Base-by-base conservation (phyloP, 1,140 invertebrate genomes). In the Sweltsa coloradensis region DNA sequence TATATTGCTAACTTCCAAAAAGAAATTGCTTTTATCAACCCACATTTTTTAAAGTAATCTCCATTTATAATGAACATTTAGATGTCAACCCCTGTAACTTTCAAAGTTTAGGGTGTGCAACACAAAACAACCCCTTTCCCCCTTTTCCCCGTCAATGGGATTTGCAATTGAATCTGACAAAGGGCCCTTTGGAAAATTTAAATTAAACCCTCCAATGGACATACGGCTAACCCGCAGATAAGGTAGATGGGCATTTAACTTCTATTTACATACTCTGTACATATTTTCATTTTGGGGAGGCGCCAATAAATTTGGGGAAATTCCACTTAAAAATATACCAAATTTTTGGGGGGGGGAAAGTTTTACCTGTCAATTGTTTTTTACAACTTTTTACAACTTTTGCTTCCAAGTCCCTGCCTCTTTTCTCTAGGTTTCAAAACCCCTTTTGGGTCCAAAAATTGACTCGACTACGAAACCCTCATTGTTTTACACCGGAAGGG, bases 381-480 rank as follows among this genome's bases (percentile, higher is more conserved):
- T 18, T 6, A 56, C 24, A 21, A 45, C 36, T 51, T 47, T 41
- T 7, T 58, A 7, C 36, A 62, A 60, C 51, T 51, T 5, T 23
- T 51, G 45, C 55, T 66, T 58, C n/a, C 14, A 67, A 53, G 9
- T 13, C 37, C 53, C 43, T 58, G n/a, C 62, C 62, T 43, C 60
- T 25, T 50, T 50, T 21, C 46, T 64, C 19, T 56, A 51, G 39
- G 18, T 40, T 16, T 57, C 61, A 31, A 58, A 55, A 16, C 41
- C 44, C 3, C 55, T 34, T 53, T 65, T 57, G 22, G n/a, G 59
- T 29, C 59, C 59, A 9, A 66, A 41, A 24, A 65, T 56, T 45
- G 47, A 24, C 41, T 59, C 26, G 6, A 65, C 55, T 26, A 65
- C 51, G 21, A 49, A 37, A 23, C 60, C 64, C 51, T 62, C 45